These are phyloP conservation scores for Paralichthys olivaceus DNA, from an alignment of 2,113 vertebrate species.

Conservation along the genomic window DNA sequence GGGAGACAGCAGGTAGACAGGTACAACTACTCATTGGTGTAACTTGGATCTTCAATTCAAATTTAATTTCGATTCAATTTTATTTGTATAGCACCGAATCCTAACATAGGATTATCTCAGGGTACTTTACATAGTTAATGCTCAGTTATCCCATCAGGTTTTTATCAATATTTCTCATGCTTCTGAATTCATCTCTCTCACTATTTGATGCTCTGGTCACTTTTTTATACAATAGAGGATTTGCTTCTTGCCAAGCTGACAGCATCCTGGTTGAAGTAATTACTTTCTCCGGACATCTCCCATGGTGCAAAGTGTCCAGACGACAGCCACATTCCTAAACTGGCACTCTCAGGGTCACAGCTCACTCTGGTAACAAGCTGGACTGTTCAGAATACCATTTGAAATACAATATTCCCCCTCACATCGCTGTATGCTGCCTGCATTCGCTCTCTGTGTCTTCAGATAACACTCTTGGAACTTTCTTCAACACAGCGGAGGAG, in stretches of 20 bases:
- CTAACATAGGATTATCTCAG: too few species aligned
- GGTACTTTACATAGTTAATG: background rate
- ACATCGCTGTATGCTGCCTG: background rate
- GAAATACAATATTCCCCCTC: constrained; percentile 41
- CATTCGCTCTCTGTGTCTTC: background rate
- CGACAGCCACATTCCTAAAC: constrained; percentile 50
- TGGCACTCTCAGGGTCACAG: constrained; percentile 51
- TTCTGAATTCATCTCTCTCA: constrained; percentile 19
- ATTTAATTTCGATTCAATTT: too few species aligned
- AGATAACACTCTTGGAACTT: constrained; percentile 1
- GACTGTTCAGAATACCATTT: constrained; percentile 31
- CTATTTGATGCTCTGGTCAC: constrained; percentile 17
- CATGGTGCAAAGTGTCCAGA: constrained; percentile 62
- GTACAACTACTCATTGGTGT: constrained; percentile 10
- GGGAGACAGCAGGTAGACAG: constrained; percentile 12
- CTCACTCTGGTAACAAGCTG: constrained; percentile 44
- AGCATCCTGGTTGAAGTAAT: constrained; percentile 66
- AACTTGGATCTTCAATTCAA: background rate
- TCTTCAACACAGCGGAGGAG: constrained; percentile 18
- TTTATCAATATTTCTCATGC: background rate
- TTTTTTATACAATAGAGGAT: constrained; percentile 41
- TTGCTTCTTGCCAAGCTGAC: constrained; percentile 48
- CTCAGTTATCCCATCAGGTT: constrained; percentile 27
- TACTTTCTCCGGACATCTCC: constrained; percentile 72
- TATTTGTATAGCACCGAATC: too few species aligned